Evolutionary conservation across 64 coral and sea anemone species (phyloP), one percentile per base, ranked within the genome.

Genomic region (Exaiptasia diaphana): DNA sequence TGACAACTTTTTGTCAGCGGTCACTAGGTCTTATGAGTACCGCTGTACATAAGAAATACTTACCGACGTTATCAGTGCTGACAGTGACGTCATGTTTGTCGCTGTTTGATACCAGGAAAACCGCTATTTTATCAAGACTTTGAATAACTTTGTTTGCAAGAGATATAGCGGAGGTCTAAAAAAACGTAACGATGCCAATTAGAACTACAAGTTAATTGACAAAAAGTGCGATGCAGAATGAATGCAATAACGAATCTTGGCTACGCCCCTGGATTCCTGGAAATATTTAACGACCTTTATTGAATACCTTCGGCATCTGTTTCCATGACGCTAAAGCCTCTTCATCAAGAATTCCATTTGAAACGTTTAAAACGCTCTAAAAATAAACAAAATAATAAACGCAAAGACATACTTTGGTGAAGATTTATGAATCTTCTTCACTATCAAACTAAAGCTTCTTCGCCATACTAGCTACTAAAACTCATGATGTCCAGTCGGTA

Each of bases 281-380:
- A n/a, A 56, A 15, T 22, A n/a, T 26, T 7, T 23, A 26, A 7
- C 15, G 27, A 56, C 6, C 53, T 56, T 56, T 12, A 56, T 0
- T 1, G 20, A 56, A 12, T 73, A 49, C 69, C 22, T 45, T 15
- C 22, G 69, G 69, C 3, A 45, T n/a, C 15, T 73, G 44, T 46
- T n/a, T 73, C 69, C 69, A 73, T 3, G 9, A 73, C 38, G 14
- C 30, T 1, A 65, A 18, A 13, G 38, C 17, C 14, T 65, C 38
- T 37, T 65, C 21, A 17, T 65, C 61, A 17, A 61, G 57, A 30
- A 61, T 61, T 61, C 57, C 22, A 61, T 61, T 65, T 65, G 61
- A 38, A 20, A 65, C 38, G 2, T 65, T 65, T 35, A 65, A 33
- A 17, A 65, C 61, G 38, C 15, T 35, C 61, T 65, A 35, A 17